These are phyloP conservation scores for Styela clava DNA, from an alignment of 23 tunicate species.

Conservation along the genomic window DNA sequence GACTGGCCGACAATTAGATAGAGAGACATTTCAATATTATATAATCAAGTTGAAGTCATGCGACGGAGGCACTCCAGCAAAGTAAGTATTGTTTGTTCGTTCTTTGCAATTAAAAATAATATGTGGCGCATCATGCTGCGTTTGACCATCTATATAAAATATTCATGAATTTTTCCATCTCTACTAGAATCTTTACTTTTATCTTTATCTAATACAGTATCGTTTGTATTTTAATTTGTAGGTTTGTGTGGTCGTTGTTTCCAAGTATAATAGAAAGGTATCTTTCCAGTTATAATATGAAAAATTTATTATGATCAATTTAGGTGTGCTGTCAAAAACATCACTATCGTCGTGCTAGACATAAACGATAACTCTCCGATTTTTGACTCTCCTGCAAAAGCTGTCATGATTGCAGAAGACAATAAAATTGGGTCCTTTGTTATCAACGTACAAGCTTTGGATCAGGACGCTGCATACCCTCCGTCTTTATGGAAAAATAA, in stretches of 20 bases:
- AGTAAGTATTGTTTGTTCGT: background rate
- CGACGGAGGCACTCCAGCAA: slow-evolving; percentile 27
- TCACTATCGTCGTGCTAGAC: slow-evolving; percentile 52
- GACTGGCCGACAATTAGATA: slow-evolving; percentile 16
- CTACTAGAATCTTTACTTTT: too few species aligned
- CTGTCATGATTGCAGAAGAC: slow-evolving; percentile 60
- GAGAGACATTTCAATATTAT: slow-evolving; percentile 21
- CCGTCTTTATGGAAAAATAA: slow-evolving; percentile 41
- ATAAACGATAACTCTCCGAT: slow-evolving; percentile 72
- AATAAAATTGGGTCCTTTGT: slow-evolving; percentile 45
- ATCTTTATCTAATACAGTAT: too few species aligned
- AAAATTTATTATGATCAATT: too few species aligned
- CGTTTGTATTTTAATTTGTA: too few species aligned
- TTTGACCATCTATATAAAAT: too few species aligned
- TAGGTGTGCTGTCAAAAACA: slow-evolving; percentile 51
- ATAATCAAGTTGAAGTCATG: slow-evolving; percentile 8
- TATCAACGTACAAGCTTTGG: slow-evolving; percentile 50
- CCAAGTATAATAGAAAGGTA: too few species aligned
- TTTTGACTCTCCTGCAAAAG: slow-evolving; percentile 29
- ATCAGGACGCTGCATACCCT: slow-evolving; percentile 42
- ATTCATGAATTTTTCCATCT: too few species aligned
- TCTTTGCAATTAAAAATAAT: too few species aligned
- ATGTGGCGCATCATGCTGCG: too few species aligned
- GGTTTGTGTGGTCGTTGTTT: too few species aligned
- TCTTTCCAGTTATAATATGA: too few species aligned